phyloP scores from a whole-genome alignment of 2,113 vertebrate species.

The Rhea americana region DNA sequence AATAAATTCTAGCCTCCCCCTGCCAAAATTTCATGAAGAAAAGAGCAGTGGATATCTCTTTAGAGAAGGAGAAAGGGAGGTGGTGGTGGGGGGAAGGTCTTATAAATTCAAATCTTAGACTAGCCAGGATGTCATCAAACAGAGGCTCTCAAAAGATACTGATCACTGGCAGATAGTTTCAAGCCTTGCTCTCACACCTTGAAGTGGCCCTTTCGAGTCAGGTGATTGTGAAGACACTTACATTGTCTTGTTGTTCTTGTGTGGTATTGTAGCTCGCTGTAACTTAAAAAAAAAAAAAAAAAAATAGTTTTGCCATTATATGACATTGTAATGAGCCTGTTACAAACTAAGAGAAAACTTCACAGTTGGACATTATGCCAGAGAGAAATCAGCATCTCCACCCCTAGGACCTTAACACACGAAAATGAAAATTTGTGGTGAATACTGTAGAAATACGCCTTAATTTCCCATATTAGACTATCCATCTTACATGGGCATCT shows the following conservation, averaged over 20 bases:
- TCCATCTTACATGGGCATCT: background rate
- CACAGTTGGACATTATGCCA: fast-evolving
- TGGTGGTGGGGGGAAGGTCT: background rate
- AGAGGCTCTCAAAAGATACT: background rate
- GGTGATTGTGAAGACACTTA: background rate
- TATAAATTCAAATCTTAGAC: background rate
- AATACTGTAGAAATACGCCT: background rate
- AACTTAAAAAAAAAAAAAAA: too few relatives aligned
- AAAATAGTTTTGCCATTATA: background rate
- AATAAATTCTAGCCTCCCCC: background rate
- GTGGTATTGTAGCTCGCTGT: background rate
- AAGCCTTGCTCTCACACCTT: background rate
- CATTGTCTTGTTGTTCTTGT: background rate
- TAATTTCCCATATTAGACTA: background rate
- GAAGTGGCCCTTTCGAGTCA: background rate
- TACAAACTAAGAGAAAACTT: background rate
- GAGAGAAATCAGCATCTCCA: background rate
- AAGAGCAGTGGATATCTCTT: background rate
- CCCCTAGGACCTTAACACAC: background rate
- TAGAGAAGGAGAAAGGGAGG: background rate
- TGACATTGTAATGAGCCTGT: background rate
- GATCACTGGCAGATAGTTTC: background rate
- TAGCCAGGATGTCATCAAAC: background rate
- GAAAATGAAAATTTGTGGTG: background rate
- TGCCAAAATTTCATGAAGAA: background rate